Evolutionary conservation across 2,113 vertebrate genomes (phyloP).

Genomic region (Pygoscelis adeliae): DNA sequence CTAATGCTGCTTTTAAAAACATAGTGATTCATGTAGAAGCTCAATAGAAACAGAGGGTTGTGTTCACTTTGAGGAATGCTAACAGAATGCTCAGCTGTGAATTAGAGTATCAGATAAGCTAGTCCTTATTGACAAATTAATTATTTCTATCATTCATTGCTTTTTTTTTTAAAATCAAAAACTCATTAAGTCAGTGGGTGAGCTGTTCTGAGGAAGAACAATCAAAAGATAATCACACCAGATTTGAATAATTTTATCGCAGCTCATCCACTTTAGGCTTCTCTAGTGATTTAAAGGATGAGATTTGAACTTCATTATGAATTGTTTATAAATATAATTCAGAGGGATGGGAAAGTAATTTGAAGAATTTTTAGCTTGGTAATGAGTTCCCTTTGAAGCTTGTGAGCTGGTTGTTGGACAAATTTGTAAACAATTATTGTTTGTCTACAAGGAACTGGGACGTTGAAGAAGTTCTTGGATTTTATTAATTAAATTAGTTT

Average conservation of each 20-base stretch:
- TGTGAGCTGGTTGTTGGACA: conserved; percentile 56
- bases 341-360: conserved; percentile 72
- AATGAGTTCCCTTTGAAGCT: conserved; percentile 75
- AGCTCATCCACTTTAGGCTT: conserved; percentile 46
- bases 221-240: conserved; percentile 66
- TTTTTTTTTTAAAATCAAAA: conserved; percentile 11
- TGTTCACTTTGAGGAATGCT: conserved; percentile 37
- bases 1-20: background rate
- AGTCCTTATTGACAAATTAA: conserved; percentile 44
- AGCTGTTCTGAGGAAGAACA: conserved; percentile 55
- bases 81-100: background rate
- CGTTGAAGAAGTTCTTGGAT: conserved; percentile 30
- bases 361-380: conserved; percentile 68
- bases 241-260: conserved; percentile 68
- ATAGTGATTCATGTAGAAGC: background rate
- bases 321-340: conserved; percentile 71
- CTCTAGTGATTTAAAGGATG: conserved; percentile 59
- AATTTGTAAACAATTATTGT: conserved; percentile 72
- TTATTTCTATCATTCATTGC: conserved; percentile 5
- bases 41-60: background rate
- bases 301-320: conserved; percentile 73
- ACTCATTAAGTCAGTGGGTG: conserved; percentile 38
- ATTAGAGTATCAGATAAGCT: conserved; percentile 19
- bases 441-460: conserved; percentile 61
- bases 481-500: conserved; percentile 64